These are phyloP conservation scores for Hoplodrina blanda DNA, from an alignment of 2,888 invertebrate genomes.

Conservation along the genomic window DNA sequence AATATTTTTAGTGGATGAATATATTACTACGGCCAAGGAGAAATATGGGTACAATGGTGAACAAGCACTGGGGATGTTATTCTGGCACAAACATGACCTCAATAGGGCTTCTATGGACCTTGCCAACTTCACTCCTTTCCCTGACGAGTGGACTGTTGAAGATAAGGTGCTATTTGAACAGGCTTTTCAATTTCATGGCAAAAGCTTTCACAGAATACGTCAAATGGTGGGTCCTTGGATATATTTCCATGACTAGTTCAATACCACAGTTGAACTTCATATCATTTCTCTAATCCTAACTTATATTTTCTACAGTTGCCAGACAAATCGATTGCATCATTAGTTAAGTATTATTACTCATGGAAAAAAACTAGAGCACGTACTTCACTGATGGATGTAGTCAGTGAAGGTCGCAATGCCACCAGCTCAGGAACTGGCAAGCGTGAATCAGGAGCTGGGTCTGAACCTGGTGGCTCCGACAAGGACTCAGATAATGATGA, in stretches of 20 bases:
- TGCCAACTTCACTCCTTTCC: slow-evolving; percentile 99
- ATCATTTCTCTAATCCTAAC: slow-evolving; percentile 20
- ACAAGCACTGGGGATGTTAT: slow-evolving; percentile 99
- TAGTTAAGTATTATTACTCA: slow-evolving; percentile 99
- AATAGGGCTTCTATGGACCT: slow-evolving; percentile 97
- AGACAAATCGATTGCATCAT: slow-evolving; percentile 98
- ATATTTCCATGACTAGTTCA: not conserved
- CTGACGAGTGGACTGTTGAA: slow-evolving; percentile 99
- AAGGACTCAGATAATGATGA: slow-evolving; percentile 97
- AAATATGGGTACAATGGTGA: slow-evolving; percentile 99
- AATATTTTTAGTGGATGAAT: slow-evolving; percentile 96
- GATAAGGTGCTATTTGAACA: slow-evolving; percentile 99
- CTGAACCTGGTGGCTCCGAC: slow-evolving; percentile 95
- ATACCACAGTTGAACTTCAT: not conserved
- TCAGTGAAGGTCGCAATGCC: slow-evolving; percentile 94
- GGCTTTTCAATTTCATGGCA: slow-evolving; percentile 99
- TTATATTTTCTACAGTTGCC: slow-evolving; percentile 93
- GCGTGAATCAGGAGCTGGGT: slow-evolving; percentile 94
- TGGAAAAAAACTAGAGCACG: slow-evolving; percentile 99
- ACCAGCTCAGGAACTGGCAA: slow-evolving; percentile 92
- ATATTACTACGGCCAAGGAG: slow-evolving; percentile 97
- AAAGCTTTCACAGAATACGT: slow-evolving; percentile 98
- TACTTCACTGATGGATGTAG: slow-evolving; percentile 97
- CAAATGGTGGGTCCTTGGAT: slow-evolving; percentile 95
- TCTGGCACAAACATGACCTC: slow-evolving; percentile 99